phyloP scores from a whole-genome alignment of 2,113 vertebrate genomes.

The Pycnonotus jocosus region DNA sequence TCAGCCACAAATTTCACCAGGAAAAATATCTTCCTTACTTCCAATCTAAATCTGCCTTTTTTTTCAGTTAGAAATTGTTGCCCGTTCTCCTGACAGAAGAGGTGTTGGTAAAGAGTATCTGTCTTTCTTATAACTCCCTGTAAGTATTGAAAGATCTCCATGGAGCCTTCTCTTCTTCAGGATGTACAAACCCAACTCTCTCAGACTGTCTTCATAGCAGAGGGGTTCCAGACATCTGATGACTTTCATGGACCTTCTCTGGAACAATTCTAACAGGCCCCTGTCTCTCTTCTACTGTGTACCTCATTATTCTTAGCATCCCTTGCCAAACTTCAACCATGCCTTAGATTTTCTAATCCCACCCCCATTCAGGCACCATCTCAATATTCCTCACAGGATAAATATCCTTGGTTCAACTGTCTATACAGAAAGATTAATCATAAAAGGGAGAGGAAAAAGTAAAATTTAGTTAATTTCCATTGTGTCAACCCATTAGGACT shows the following conservation, averaged over 20 bases:
- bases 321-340: not conserved
- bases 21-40: not conserved
- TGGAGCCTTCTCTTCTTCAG: not conserved
- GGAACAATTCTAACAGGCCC: not conserved
- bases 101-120: accelerated
- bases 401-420: not conserved
- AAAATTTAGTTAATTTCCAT: not conserved
- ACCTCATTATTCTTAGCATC: not conserved
- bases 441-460: not conserved
- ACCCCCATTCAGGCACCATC: not conserved
- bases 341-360: not conserved
- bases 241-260: not conserved
- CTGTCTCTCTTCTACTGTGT: not conserved
- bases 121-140: not conserved
- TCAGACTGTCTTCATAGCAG: not conserved
- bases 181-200: not conserved
- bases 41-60: not conserved
- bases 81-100: not conserved
- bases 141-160: not conserved
- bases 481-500: not conserved
- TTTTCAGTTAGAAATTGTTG: not conserved
- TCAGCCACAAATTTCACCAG: accelerated
- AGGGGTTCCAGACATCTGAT: not conserved
- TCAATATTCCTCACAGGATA: not conserved
- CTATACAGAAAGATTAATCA: not conserved